Base-by-base conservation (phyloP, 2,797 vertebrate genomes). In the Epinephelus malabaricus region DNA sequence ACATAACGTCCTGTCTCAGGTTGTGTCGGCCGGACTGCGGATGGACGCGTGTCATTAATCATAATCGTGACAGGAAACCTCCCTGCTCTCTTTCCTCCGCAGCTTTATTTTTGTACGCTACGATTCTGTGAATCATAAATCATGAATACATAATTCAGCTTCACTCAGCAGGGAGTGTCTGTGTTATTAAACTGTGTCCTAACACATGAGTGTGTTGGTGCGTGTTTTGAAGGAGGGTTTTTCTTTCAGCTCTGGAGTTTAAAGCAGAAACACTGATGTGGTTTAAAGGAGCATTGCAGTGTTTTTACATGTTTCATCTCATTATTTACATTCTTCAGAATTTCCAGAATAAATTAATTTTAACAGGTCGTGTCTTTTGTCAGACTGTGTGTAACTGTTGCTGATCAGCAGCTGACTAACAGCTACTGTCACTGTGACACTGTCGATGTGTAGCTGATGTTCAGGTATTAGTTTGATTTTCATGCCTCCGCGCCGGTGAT, bases 1-100 rank as follows among this genome's bases (percentile, higher is more conserved):
- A 47, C 69, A 19, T 70, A 77, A 79, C 45, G 18, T 82, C 77
- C 77, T 77, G 76, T 72, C 40, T 43, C 34, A 8, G 30, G 30
- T 34, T 8, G 34, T 34, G 34, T 8, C 34, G 34, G 34, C 7
- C 1, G 34, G 40, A 43, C 2, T 9, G 9, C 40, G 21, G 55
- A 45, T 11, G 27, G 67, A 76, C 27, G 45, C 9, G 51, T 66
- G 59, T 60, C 59, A 65, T 72, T 50, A 74, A 34, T 81, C 59
- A 64, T 40, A 54, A 30, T 67, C 13, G 19, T 23, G 43, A 63
- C 18, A 61, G 66, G 51, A 81, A 81, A 69, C 69, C 9, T 43
- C 40, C 40, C 40, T 4, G 8, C 9, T 38, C 9, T 10, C 3
- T 71, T 49, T 73, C 64, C 65, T 58, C 58, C 59, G 6, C 63